Base-by-base conservation (phyloP, 2,888 invertebrate genomes). In the Drosophila aldrichi region DNA sequence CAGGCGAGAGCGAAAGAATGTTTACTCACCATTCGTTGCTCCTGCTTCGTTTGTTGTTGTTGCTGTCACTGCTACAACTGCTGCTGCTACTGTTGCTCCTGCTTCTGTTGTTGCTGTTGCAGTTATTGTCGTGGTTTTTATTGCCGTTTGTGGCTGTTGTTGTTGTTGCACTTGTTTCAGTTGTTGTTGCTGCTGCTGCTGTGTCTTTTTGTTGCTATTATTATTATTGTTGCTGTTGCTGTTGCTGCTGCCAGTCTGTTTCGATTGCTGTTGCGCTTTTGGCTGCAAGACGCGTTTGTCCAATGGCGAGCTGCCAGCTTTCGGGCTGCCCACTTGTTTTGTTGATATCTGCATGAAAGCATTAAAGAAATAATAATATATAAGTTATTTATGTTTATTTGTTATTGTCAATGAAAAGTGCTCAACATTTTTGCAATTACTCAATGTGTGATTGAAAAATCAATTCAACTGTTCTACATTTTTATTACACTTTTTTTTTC, bases 271-370 rank as follows among this genome's bases (percentile, higher is more conserved):
- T 66, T 79, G 93, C 88, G 95, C 95, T 89, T 95, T 96, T 0
- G 96, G 96, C 92, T 95, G 95, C 68, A 96, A 92, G 38, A 96
- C 94, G 83, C 95, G 92, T 92, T 95, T 96, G 92, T 96, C 96
- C 72, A 94, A 93, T 74, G 94, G 94, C 67, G 93, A 89, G 61
- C 90, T 91, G 71, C 90, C 79, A 63, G 91, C 87, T 87, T 92
- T 92, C 32, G 91, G 91, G 77, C 92, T 77, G 92, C 94, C 62
- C 91, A 92, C 81, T 92, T 91, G 91, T 77, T 93, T 91, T 74
- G 92, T 91, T 61, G 92, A 90, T 76, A 92, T 94, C 94, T 90
- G 74, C 25, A 86, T 77, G 34, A 70, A 79, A 59, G 68, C 67
- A 70, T 44, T 20, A 14, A 10, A 14, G 6, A 38, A 9, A n/a